A percentile compares a stretch with the other conserved stretches of the same genome.
Conservation (phyloP, 53 echinoderm and acorn worm species). For the Hippasteria phrygiana region DNA sequence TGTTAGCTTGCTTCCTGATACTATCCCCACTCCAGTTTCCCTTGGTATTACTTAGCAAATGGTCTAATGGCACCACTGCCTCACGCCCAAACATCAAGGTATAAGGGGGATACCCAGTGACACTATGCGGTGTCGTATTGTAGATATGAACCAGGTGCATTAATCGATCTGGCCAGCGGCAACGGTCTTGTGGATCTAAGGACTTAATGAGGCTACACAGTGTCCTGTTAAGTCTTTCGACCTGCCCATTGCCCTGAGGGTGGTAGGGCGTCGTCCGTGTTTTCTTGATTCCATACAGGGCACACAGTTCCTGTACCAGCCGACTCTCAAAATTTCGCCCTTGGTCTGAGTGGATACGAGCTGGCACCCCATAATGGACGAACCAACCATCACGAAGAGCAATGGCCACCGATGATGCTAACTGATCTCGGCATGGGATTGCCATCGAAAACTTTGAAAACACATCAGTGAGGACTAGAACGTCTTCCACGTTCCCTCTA, state of each 20-base stretch:
- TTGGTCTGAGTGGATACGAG: constrained; percentile 65
- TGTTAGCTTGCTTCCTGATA: neutral
- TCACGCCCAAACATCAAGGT: constrained; percentile 60
- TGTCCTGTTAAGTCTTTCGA: constrained; percentile 49
- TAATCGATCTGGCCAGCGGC: constrained; percentile 52
- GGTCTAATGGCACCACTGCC: constrained; percentile 44
- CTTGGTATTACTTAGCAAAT: neutral
- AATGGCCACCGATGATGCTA: constrained; percentile 9
- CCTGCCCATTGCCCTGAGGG: constrained; percentile 56
- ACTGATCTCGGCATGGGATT: constrained; percentile 50
- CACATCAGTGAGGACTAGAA: constrained; percentile 32
- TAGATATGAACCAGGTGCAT: constrained; percentile 33
- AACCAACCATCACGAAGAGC: constrained; percentile 40
- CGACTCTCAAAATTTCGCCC: constrained; percentile 63
- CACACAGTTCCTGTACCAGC: constrained; percentile 53
- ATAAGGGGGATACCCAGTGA: constrained; percentile 61
- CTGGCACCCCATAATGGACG: constrained; percentile 58
- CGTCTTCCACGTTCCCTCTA: constrained; percentile 9
- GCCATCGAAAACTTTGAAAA: constrained; percentile 24
- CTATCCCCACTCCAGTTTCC: neutral
- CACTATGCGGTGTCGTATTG: constrained; percentile 61
- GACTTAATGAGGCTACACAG: constrained; percentile 54
- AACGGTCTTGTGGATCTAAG: neutral
- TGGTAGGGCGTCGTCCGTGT: constrained; percentile 61
- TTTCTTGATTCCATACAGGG: constrained; percentile 46